phyloP scores from a whole-genome alignment of 2,797 vertebrate species.

The Sciurus vulgaris region DNA sequence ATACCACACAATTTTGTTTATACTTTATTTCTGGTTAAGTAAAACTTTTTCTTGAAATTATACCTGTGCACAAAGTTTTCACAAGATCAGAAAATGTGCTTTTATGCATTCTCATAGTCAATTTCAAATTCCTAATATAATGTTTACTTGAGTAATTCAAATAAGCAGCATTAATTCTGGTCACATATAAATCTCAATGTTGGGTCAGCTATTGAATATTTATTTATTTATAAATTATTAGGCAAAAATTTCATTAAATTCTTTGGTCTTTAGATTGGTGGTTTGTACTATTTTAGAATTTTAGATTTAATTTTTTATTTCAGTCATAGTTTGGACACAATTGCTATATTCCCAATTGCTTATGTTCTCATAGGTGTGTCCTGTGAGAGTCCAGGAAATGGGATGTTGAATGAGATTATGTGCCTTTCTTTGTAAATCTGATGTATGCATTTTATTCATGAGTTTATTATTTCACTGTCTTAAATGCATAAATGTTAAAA shows the following conservation, averaged over 20 bases:
- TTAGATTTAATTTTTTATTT: neutral
- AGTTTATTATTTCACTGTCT: neutral
- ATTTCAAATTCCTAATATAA: neutral
- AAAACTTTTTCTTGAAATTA: neutral
- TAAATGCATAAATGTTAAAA: neutral
- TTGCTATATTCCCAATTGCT: neutral
- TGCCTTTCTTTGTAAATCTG: neutral
- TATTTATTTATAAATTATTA: neutral
- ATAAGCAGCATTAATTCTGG: neutral
- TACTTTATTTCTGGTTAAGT: neutral
- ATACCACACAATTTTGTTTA: neutral
- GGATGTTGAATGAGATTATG: neutral
- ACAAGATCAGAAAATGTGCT: neutral
- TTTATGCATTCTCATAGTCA: neutral
- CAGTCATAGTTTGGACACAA: neutral
- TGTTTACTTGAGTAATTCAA: neutral
- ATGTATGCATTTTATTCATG: neutral
- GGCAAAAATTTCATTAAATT: neutral
- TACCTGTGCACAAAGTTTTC: neutral
- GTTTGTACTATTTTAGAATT: neutral
- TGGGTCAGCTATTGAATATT: neutral
- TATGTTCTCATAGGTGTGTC: neutral
- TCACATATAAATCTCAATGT: neutral
- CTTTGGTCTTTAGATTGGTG: neutral
- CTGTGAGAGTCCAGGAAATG: neutral